A percentile compares a stretch with the other conserved stretches of the same genome.
phyloP scores from a whole-genome alignment of 2,888 invertebrate genomes.

The Boloria selene region DNA sequence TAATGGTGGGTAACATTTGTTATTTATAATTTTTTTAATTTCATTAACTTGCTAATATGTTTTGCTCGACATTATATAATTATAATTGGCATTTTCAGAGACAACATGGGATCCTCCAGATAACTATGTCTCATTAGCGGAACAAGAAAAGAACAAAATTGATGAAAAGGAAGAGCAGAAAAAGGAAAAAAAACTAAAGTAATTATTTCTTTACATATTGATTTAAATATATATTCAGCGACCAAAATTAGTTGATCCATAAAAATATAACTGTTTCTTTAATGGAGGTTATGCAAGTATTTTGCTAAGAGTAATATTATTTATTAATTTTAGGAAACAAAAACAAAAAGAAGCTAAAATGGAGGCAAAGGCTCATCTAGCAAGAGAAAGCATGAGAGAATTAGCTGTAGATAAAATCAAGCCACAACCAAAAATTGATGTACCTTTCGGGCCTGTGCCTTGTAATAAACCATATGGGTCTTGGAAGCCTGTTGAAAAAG shows the following conservation, averaged over 20 bases:
- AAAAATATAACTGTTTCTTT: too few relatives aligned
- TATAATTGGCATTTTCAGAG: constrained; percentile 75
- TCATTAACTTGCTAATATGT: too few relatives aligned
- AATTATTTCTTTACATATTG: constrained; percentile 22
- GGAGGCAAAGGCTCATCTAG: constrained; percentile 66
- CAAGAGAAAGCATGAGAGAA: constrained; percentile 77
- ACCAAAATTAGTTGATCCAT: too few relatives aligned
- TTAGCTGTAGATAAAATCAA: constrained; percentile 67
- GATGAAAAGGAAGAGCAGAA: constrained; percentile 60
- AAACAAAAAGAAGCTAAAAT: constrained; percentile 62
- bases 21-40: not conserved
- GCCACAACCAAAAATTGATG: constrained; percentile 37
- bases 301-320: not conserved
- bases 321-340: constrained; percentile 54
- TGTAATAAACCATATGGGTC: constrained; percentile 87
- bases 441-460: constrained; percentile 76
- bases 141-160: constrained; percentile 83
- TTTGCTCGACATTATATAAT: not conserved
- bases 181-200: constrained; percentile 64
- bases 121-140: constrained; percentile 85
- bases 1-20: constrained; percentile 82
- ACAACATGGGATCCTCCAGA: constrained; percentile 90
- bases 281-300: too few relatives aligned
- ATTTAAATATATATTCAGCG: too few relatives aligned
- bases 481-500: constrained; percentile 86